Base-by-base conservation (phyloP, 2,888 invertebrate genomes). In the Polyommatus iphigenia region DNA sequence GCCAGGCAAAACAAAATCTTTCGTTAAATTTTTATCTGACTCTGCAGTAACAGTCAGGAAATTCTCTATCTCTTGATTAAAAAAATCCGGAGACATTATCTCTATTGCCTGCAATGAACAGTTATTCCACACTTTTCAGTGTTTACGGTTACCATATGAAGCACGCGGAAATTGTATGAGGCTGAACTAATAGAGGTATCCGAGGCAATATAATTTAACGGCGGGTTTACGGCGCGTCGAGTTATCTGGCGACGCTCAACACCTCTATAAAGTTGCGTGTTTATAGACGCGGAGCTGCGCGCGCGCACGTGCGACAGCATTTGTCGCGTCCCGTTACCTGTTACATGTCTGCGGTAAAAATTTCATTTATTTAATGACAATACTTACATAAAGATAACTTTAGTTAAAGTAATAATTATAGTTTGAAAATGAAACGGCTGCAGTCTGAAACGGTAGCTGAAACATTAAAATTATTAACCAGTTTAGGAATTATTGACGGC, bases 191-290 rank as follows among this genome's bases (percentile, higher is more conserved):
- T 41, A 73, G 41, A 46, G 73, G 46, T 20, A 46, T 41, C 62
- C 3, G 20, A 41, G 41, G 18, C 8, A 20, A 73, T 20, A 41
- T 73, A 46, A 73, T 73, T 75, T 75, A 41, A 75, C 50, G 75
- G 24, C 3, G 50, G 24, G 10, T 50, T 75, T 75, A 75, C 75
- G 54, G 50, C 54, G 13, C 29, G 73, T 50, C 46, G 15, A 75
- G 24, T 29, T 75, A 73, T 73, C 54, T 24, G 75, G 4, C 72
- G 36, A 72, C n/a, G 24, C 36, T 72, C 41, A 75, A 73, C 75
- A 54, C 54, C 54, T 54, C 75, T 54, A 75, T 75, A 54, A 75
- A 75, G 75, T 75, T 24, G 15, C 15, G 24, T 75, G 50, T 75
- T 75, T 54, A 75, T 54, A 24, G 54, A 54, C 15, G 75, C 24